Evolutionary conservation across 64 coral and sea anemone species (phyloP), one percentile per base, ranked within the genome.

Genomic region (Cladopsammia gracilis): DNA sequence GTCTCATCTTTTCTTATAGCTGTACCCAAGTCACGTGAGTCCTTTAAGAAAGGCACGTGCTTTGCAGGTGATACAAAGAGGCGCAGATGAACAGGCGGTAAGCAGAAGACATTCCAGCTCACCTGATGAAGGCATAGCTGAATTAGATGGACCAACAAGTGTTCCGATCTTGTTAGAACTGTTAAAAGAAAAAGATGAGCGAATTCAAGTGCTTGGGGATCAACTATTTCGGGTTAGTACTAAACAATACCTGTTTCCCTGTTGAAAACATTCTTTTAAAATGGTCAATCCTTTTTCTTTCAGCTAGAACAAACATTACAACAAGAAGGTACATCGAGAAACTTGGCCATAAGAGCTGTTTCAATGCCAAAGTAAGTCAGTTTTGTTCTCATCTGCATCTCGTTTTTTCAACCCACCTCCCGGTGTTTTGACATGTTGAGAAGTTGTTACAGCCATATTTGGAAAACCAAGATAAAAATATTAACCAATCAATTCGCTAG

Each of bases 281-380:
- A 34, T 34, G 34, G 34, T 34, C 34, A 34, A 34, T 58, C 44
- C 19, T 45, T 54, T 58, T 6, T 74, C 52, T 94, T 89, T 56
- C 68, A 94, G 92, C 87, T 94, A 11, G 86, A 89, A 89, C 92
- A 76, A 83, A 94, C 77, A 19, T 89, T 89, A 43, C 77, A 62
- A 52, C 87, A 94, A 52, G 92, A 94, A 70, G 82, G 86, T 56
- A 89, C 77, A 74, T 89, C 92, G 44, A 89, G 92, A 43, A 87
- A 84, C 6, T 78, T 94, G 78, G 92, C 92, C 82, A 94, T 94
- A 4, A 89, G 82, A 89, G 92, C 92, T 25, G 87, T 89, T 3
- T 83, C 92, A 11, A 88, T 94, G 86, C 92, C 92, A 52, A 89
- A 94, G 92, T 94, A 89, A 84, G 86, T 82, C 75, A 1, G 25